phyloP scores from a whole-genome alignment of 2,113 vertebrate species.

The Pantherophis guttatus region DNA sequence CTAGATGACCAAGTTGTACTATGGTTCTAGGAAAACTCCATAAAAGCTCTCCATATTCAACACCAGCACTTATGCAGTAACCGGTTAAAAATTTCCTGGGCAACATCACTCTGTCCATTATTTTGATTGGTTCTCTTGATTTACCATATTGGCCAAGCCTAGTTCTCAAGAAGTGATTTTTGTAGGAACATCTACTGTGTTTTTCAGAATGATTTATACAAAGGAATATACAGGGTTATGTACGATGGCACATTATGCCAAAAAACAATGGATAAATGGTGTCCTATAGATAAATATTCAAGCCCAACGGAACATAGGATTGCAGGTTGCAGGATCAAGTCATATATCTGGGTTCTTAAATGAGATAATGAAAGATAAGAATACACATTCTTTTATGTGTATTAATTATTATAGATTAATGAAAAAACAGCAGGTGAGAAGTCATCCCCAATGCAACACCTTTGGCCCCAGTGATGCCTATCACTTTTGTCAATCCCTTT shows the following conservation, averaged over 20 bases:
- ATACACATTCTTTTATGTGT: background rate
- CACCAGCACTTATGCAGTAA: background rate
- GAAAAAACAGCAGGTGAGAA: background rate
- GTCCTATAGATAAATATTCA: background rate
- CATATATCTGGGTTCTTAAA: background rate
- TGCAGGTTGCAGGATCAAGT: background rate
- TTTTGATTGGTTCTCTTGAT: background rate
- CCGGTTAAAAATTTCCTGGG: background rate
- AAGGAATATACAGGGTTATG: background rate
- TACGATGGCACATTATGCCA: background rate
- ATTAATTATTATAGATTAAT: background rate
- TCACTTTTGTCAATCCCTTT: background rate
- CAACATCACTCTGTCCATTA: background rate
- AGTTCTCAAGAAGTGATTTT: background rate
- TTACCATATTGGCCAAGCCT: background rate
- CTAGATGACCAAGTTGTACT: background rate
- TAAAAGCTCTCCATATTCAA: background rate
- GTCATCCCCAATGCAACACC: background rate
- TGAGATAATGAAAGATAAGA: background rate
- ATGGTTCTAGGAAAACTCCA: background rate
- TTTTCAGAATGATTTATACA: background rate
- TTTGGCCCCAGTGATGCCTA: background rate
- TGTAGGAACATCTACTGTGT: background rate
- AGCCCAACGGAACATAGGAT: background rate
- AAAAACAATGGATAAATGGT: background rate